Evolutionary conservation across 2,797 vertebrate species (phyloP).

Genomic region (Muscicapa striata): DNA sequence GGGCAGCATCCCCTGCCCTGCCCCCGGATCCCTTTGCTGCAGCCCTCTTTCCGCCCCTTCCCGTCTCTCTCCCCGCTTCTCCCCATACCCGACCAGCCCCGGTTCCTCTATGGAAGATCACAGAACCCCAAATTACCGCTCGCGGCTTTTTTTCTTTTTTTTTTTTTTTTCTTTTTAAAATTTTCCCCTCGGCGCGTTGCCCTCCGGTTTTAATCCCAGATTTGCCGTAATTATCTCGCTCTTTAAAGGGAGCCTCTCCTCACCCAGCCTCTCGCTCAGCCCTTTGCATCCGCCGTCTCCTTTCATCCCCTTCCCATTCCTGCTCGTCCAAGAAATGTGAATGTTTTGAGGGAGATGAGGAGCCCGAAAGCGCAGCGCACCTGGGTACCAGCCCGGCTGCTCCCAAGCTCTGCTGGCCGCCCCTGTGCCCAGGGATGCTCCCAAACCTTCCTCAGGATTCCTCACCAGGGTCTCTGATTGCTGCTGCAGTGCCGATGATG

Average conservation of each 20-base stretch:
- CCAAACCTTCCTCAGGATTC: background rate
- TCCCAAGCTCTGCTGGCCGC: background rate
- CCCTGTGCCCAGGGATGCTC: background rate
- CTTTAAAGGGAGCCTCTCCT: background rate
- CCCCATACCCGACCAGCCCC: background rate
- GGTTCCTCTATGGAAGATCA: accelerated
- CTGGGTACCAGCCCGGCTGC: background rate
- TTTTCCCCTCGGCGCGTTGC: background rate
- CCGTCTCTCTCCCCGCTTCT: background rate
- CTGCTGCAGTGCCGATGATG: background rate
- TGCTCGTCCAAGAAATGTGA: accelerated
- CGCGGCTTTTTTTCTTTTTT: background rate
- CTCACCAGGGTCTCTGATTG: background rate
- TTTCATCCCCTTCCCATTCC: background rate
- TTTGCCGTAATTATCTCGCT: background rate
- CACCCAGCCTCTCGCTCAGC: background rate
- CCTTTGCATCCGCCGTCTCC: background rate
- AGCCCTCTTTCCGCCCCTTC: background rate
- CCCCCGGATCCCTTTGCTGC: background rate
- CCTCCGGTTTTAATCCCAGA: background rate
- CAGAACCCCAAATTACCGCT: background rate
- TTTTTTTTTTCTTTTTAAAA: background rate
- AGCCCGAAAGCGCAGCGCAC: background rate
- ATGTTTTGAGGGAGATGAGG: background rate
- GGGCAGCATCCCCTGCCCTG: background rate